Evolutionary conservation across 2,888 invertebrate genomes (phyloP), one percentile per base, ranked within the genome.

Genomic region (Mechanitis mazaeus): DNA sequence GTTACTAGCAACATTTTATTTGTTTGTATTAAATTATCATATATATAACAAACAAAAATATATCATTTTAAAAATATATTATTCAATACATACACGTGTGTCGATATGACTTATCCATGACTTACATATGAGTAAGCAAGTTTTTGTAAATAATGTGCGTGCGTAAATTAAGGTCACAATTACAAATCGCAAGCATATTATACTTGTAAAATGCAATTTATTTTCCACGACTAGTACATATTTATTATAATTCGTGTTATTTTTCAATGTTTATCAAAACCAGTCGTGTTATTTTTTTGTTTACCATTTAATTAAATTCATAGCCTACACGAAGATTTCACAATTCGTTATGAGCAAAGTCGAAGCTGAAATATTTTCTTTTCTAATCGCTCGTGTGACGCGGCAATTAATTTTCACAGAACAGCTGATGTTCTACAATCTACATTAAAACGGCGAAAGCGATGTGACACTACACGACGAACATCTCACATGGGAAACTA

Each of bases 341-440:
- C 54, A 42, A 2, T 46, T 6, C n/a, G 54, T 55, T 45, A 11
- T 45, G 56, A 59, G 50, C 35, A 42, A 56, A 56, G 33, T 20
- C n/a, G 12, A 33, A 33, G 20, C 35, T 31, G 55, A 60, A 61
- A 60, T 69, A 68, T 69, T 71, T 71, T 70, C 64, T 66, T 66
- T 66, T 64, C 61, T 58, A 62, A 75, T 71, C 72, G 73, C 74
- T 83, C 81, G 79, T 77, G 80, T 75, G 80, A 81, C 81, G 83
- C 79, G 75, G 75, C 79, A 78, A 70, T 71, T 70, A 84, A 81
- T 81, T 78, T 78, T 63, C 70, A 73, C 74, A 79, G 79, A 84
- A 85, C 87, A 87, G 85, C 85, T 87, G 87, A 85, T 85, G 83
- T 75, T 76, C 79, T 79, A 80, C 81, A 79, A 75, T 76, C 79